phyloP scores from a whole-genome alignment of 2,797 vertebrate genomes.

The Decapterus maruadsi region DNA sequence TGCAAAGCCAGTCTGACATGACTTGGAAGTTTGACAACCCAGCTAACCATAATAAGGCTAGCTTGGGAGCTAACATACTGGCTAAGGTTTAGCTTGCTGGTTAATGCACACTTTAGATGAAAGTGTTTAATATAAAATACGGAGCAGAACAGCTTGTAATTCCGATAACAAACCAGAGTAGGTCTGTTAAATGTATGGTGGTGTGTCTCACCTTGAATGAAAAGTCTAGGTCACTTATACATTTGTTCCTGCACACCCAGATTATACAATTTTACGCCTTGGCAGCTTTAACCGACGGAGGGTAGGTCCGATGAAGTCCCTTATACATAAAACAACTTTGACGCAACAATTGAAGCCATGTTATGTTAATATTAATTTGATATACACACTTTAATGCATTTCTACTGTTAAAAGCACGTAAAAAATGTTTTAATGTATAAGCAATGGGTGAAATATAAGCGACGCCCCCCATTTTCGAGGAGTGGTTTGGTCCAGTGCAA shows the following conservation, averaged over 20 bases:
- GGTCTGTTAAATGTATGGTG: slow-evolving; percentile 3
- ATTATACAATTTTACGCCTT: slow-evolving; percentile 60
- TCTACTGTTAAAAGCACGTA: fast-evolving
- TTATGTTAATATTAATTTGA: fast-evolving
- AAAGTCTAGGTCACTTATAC: slow-evolving; percentile 79
- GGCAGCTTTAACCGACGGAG: neutral
- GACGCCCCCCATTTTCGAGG: slow-evolving; percentile 11
- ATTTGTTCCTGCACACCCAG: slow-evolving; percentile 68
- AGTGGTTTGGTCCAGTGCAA: slow-evolving; percentile 66
- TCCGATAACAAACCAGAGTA: neutral
- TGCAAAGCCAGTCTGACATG: too few species aligned
- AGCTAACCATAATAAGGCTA: slow-evolving; percentile 50
- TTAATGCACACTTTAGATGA: neutral
- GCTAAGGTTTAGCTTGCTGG: slow-evolving; percentile 21
- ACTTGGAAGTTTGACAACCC: slow-evolving; percentile 38
- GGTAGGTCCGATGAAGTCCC: fast-evolving
- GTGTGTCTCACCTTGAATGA: slow-evolving; percentile 80
- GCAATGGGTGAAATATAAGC: fast-evolving
- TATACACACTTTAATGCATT: fast-evolving
- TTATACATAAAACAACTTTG: fast-evolving
- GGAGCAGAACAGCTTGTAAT: neutral
- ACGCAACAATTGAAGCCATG: fast-evolving
- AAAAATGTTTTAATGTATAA: fast-evolving
- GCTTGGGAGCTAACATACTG: slow-evolving; percentile 59
- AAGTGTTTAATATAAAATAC: slow-evolving; percentile 13